A percentile compares a stretch with the other conserved stretches of the same genome.
phyloP scores from a whole-genome alignment of 2,113 vertebrate species.

The sheep (Ovis aries) region ARS-UI_Ramb_v3.0 NC_056066.1:69046001-69046500 shows the following conservation, averaged over 20 bases:
- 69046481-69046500: accelerated
- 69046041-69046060: too few species aligned
- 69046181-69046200: background rate
- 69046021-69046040: background rate
- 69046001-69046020: background rate
- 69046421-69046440: background rate
- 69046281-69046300: background rate
- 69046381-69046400: background rate
- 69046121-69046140: background rate
- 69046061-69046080: background rate
- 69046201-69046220: accelerated
- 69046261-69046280: background rate
- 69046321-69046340: background rate
- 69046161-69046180: background rate
- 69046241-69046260: too few species aligned
- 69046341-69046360: background rate
- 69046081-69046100: background rate
- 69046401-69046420: background rate
- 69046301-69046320: background rate
- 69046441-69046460: background rate
- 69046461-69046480: background rate
- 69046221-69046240: accelerated
- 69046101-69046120: background rate
- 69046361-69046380: background rate
- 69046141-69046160: accelerated